Conservation (phyloP, 2,113 vertebrate species). For the Stegostoma tigrinum region DNA sequence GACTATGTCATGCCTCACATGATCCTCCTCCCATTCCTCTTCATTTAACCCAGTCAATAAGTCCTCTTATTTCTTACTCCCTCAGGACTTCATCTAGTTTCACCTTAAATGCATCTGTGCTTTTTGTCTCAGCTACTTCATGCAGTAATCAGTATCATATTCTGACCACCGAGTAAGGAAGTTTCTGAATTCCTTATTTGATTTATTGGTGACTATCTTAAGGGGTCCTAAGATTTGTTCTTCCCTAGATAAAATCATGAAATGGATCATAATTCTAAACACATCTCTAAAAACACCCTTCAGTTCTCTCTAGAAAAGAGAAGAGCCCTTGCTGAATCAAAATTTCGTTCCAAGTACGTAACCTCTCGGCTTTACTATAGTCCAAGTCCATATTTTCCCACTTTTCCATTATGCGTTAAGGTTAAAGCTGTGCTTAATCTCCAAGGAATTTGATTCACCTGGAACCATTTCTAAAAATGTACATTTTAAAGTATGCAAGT, state of each 20-base stretch:
- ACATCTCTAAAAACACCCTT: not conserved
- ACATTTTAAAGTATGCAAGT: not conserved
- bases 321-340: not conserved
- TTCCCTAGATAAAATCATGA: too few species aligned
- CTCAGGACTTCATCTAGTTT: not conserved
- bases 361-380: not conserved
- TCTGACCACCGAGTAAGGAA: not conserved
- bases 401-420: conserved; percentile 37
- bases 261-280: not conserved
- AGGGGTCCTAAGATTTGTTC: not conserved
- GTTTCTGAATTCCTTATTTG: not conserved
- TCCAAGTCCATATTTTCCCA: not conserved
- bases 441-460: conserved; percentile 46
- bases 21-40: not conserved
- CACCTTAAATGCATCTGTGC: not conserved
- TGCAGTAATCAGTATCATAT: not conserved
- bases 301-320: not conserved
- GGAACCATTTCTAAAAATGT: not conserved
- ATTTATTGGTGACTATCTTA: not conserved
- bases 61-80: not conserved
- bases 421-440: conserved; percentile 47
- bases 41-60: not conserved
- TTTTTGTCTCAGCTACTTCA: not conserved
- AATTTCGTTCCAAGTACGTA: not conserved
- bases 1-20: not conserved